Percentiles rank a stretch among this genome's conserved stretches.
These are phyloP conservation scores for Catharus ustulatus DNA, from an alignment of 2,797 vertebrate species.

Conservation along the genomic window DNA sequence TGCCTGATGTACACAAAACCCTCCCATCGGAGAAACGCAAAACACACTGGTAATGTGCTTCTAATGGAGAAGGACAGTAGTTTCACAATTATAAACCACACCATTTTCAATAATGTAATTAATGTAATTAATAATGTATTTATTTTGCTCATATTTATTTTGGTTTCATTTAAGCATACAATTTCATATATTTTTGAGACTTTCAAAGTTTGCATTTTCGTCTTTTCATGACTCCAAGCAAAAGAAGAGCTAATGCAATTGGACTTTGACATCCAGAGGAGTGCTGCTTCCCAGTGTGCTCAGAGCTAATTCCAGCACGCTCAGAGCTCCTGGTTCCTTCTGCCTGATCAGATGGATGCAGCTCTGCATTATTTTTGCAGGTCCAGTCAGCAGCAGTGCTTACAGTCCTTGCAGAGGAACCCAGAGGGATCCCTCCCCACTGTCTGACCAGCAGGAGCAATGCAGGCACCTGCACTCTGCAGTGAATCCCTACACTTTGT, in stretches of 20 bases:
- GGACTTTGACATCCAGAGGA: background rate
- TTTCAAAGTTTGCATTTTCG: background rate
- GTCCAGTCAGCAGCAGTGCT: background rate
- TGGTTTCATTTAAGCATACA: background rate
- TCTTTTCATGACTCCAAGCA: background rate
- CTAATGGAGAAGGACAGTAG: too few relatives aligned
- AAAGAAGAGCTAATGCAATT: background rate
- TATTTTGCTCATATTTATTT: background rate
- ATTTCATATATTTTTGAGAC: background rate
- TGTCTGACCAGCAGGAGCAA: background rate
- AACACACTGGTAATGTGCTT: too few relatives aligned
- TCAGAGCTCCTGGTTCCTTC: background rate
- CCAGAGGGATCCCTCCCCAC: background rate
- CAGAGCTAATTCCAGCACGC: rapidly evolving
- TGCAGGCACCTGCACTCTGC: background rate
- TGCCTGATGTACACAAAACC: too few relatives aligned
- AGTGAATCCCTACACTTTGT: too few relatives aligned
- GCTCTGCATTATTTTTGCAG: background rate
- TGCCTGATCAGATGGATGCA: background rate
- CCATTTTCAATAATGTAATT: too few relatives aligned
- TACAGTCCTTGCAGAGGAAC: background rate
- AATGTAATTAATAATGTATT: too few relatives aligned
- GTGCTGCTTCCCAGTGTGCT: background rate
- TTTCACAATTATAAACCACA: too few relatives aligned
- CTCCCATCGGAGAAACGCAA: too few relatives aligned